Base-by-base conservation (phyloP, 2,888 invertebrate genomes). In the Pseudococcus viburni region DNA sequence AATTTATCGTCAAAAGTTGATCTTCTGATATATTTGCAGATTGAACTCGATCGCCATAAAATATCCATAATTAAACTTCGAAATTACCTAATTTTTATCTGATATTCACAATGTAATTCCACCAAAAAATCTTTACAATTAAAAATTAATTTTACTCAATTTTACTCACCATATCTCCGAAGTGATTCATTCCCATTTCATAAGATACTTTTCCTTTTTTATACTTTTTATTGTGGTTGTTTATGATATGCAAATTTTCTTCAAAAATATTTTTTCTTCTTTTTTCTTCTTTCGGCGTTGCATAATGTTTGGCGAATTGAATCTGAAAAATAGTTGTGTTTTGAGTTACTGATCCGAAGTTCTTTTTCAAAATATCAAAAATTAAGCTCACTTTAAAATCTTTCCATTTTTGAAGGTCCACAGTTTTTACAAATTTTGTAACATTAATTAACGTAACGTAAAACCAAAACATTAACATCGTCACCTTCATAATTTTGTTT, bases 161-260 rank as follows among this genome's bases (percentile, higher is more conserved):
- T 59, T n/a, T n/a, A 59, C 59, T n/a, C n/a, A 59, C 59, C 59
- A 59, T n/a, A 19, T 59, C 59, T n/a, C 59, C 59, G n/a, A 59
- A 59, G 3, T 59, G 59, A 59, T 59, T 59, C 59, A 59, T 59
- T 19, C 7, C 6, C 59, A 59, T n/a, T n/a, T 59, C n/a, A 59
- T 7, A 59, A 4, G 59, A n/a, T n/a, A n/a, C 19, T n/a, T 59
- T 0, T 59, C 59, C 59, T 6, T 7, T 17, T 6, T 7, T n/a
- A 8, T n/a, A 59, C 5, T 3, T 12, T 59, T 17, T n/a, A 59
- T 59, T 59, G 15, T 59, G 59, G 2, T 59, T n/a, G 15, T 0
- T 6, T n/a, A 59, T 59, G 0, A 7, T 19, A 19, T n/a, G 0
- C 4, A 42, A 8, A 42, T n/a, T 17, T 15, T 59, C 15, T 4